These are phyloP conservation scores for Bucorvus abyssinicus DNA, from an alignment of 2,797 vertebrate species.

Conservation along the genomic window DNA sequence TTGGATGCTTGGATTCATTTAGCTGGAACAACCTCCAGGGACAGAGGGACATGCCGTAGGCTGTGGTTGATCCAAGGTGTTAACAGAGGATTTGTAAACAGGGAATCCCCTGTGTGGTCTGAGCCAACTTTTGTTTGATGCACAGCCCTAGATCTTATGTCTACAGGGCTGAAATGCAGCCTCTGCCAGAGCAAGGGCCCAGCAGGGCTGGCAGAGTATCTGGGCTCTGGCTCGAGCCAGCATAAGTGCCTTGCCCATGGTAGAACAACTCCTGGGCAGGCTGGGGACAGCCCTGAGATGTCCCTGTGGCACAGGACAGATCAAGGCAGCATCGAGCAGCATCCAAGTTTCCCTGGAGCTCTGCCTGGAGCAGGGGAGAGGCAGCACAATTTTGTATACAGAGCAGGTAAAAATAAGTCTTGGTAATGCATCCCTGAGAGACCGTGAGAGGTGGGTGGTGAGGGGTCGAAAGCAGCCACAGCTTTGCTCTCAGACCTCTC, in stretches of 20 bases:
- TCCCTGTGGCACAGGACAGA: neutral
- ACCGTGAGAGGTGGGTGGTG: accelerated
- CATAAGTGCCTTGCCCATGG: neutral
- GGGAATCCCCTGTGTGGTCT: neutral
- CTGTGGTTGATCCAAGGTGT: neutral
- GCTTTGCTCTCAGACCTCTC: neutral
- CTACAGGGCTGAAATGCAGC: neutral
- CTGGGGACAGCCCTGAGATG: neutral
- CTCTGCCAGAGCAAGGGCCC: neutral
- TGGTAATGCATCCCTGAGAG: neutral
- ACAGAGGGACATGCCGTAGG: neutral
- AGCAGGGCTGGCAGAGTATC: neutral
- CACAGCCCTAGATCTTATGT: neutral
- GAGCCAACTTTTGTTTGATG: neutral
- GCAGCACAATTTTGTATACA: neutral
- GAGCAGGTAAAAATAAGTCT: neutral
- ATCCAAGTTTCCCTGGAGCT: neutral
- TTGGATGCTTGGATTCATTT: neutral
- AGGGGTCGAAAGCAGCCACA: accelerated
- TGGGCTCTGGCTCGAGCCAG: neutral
- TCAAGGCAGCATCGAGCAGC: neutral
- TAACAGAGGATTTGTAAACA: neutral
- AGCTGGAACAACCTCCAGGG: neutral
- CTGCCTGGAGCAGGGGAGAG: neutral
- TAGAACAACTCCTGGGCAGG: neutral